Evolutionary conservation across 2,797 vertebrate genomes (phyloP), one percentile per base, ranked within the genome.

Genomic region (Halcyon badia): DNA sequence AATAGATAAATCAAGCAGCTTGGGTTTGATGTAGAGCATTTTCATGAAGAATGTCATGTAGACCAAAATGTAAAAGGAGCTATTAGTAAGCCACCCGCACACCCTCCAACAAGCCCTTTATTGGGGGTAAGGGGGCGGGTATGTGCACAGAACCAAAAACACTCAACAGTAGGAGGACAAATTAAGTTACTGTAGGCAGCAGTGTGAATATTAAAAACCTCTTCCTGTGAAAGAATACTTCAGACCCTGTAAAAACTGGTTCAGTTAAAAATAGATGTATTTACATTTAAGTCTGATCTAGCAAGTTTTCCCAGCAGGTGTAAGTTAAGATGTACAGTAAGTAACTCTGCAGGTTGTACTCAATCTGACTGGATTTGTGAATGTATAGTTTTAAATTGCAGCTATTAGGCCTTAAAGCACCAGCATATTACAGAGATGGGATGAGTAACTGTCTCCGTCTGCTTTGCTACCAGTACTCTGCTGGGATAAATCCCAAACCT

Each of bases 181-280:
- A 88, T 86, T 81, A 85, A 94, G 94, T 89, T 92, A 81, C 95
- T 73, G 91, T 86, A 95, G 96, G 96, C 95, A 97, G 88, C 94
- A 92, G 92, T 90, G 96, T 96, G 95, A 94, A 95, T 95, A 97
- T 94, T 95, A 94, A 97, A 97, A 97, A 97, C 95, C 93, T 94
- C 89, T 96, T 96, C 97, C 94, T 96, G 94, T 97, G 96, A 97
- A 97, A 96, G 95, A 97, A 97, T 95, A 97, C 96, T 82, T 97
- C 93, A 95, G 97, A 97, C 97, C 97, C 94, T 97, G 96, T 97
- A 97, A 97, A 98, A 98, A 96, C 96, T 96, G 93, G 94, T 96
- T 97, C 81, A 93, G 96, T 97, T 97, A 97, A 97, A 97, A 97
- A 98, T 96, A 97, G 96, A 96, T 94, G 94, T 97, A 97, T 96